Percentiles rank a stretch among this genome's conserved stretches.
Conservation (phyloP, 2,797 vertebrate species). For the Parauchenoglanis ngamensis region DNA sequence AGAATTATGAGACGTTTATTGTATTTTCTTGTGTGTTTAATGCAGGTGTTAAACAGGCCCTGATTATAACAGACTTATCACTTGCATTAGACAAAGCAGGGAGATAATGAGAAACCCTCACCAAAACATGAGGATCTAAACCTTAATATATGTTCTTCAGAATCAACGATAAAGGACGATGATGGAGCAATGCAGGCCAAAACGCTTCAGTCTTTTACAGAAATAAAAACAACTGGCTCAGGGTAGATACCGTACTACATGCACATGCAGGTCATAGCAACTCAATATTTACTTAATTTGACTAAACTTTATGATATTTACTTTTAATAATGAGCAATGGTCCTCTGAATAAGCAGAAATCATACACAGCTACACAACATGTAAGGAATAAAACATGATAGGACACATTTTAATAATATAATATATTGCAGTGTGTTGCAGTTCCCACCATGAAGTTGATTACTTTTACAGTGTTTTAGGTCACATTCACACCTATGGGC, state of each 20-base stretch:
- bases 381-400: not conserved
- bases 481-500: too few relatives aligned
- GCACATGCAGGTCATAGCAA: too few relatives aligned
- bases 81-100: constrained; percentile 4
- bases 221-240: not conserved
- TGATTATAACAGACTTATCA: not conserved
- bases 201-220: not conserved
- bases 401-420: not conserved
- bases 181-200: not conserved
- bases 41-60: not conserved
- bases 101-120: not conserved
- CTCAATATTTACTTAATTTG: not conserved
- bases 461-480: not conserved
- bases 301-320: not conserved
- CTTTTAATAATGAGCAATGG: not conserved
- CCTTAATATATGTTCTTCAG: not conserved
- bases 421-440: not conserved
- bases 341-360: not conserved
- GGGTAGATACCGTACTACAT: not conserved
- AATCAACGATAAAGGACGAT: not conserved
- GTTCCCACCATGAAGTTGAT: not conserved
- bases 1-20: not conserved
- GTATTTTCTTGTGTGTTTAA: not conserved
- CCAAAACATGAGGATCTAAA: not conserved
- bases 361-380: not conserved